Conservation (phyloP, 2,113 vertebrate species). For the Malurus elegans region DNA sequence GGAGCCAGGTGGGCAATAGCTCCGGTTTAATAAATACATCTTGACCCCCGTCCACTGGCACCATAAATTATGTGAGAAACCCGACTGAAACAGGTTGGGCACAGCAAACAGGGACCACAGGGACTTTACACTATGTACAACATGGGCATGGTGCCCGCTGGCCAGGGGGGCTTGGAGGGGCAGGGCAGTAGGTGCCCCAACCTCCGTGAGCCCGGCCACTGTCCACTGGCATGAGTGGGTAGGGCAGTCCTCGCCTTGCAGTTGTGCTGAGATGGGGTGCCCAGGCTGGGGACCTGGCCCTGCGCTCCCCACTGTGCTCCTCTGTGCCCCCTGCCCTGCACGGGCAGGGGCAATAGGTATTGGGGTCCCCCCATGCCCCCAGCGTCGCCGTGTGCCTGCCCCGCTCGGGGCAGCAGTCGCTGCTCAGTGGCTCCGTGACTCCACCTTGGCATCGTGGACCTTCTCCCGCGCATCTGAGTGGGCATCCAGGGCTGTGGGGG, state of each 20-base stretch:
- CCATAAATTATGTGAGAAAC: conserved; percentile 57
- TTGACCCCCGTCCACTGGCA: background rate
- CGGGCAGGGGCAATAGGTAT: accelerated
- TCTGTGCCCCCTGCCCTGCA: background rate
- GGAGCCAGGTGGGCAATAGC: background rate
- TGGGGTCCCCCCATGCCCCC: background rate
- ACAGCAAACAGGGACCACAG: background rate
- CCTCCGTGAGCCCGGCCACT: accelerated
- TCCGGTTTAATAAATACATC: conserved; percentile 67
- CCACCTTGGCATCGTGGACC: conserved; percentile 25
- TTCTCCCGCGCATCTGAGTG: conserved; percentile 32
- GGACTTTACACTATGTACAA: conserved; percentile 67
- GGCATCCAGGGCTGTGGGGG: background rate
- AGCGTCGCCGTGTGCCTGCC: accelerated
- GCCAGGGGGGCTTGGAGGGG: background rate
- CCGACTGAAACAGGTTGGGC: accelerated
- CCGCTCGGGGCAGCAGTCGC: background rate
- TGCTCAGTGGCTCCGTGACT: conserved; percentile 61
- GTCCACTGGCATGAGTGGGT: accelerated
- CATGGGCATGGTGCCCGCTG: accelerated
- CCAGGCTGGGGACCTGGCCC: background rate
- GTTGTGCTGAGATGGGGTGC: background rate
- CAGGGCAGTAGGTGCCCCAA: background rate
- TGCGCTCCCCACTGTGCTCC: background rate
- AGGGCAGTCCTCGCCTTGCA: background rate